Conservation (phyloP, 2,797 vertebrate genomes). For the Gymnodraco acuticeps region DNA sequence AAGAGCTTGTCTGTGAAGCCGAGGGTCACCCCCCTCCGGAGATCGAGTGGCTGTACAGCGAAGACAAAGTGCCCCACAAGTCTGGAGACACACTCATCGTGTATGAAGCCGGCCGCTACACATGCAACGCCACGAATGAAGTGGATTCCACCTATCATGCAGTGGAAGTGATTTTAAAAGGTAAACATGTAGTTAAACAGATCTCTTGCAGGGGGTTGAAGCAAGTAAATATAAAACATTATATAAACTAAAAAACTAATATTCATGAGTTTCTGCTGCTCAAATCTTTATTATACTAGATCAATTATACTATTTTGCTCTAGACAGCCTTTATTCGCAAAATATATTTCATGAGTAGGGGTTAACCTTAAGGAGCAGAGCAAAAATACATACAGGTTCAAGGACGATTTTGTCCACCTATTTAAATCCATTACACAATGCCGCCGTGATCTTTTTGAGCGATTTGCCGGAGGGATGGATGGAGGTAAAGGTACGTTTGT, state of each 20-base stretch:
- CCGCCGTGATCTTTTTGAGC: not conserved
- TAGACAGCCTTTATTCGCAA: not conserved
- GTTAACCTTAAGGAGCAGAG: not conserved
- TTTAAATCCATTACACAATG: not conserved
- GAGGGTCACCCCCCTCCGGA: slow-evolving; percentile 74
- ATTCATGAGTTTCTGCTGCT: not conserved
- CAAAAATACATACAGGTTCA: not conserved
- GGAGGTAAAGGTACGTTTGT: slow-evolving; percentile 7
- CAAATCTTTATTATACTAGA: not conserved
- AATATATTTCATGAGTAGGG: not conserved
- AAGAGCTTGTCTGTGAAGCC: slow-evolving; percentile 77
- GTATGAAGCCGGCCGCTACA: slow-evolving; percentile 63
- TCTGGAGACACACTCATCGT: slow-evolving; percentile 50
- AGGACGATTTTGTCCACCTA: not conserved
- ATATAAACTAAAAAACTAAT: not conserved
- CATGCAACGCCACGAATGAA: slow-evolving; percentile 73
- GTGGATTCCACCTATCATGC: not conserved
- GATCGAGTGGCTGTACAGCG: slow-evolving; percentile 67
- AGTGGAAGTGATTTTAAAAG: slow-evolving; percentile 77
- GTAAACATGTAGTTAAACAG: slow-evolving; percentile 59
- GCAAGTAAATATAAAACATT: not conserved
- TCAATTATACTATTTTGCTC: not conserved
- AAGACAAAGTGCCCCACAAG: rapidly evolving
- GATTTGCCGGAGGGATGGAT: not conserved
- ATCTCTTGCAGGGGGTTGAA: not conserved